Evolutionary conservation across 2,888 invertebrate species (phyloP).

Genomic region (Agrenia bidenticulata): DNA sequence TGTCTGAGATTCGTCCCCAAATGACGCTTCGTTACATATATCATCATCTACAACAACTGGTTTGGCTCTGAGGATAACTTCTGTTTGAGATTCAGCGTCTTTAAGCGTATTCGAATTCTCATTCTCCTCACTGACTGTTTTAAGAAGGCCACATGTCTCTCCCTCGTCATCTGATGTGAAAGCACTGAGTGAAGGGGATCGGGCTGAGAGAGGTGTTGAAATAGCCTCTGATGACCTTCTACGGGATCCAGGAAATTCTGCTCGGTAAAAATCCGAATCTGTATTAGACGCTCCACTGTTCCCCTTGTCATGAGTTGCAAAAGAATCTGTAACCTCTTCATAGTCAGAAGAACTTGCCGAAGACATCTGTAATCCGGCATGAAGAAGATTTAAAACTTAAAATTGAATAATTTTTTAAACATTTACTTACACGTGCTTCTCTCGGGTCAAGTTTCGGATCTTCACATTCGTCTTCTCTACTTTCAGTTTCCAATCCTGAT

Average conservation of each 20-base stretch:
- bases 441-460: background rate
- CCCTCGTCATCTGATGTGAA: constrained; percentile 47
- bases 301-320: constrained; percentile 37
- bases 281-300: constrained; percentile 47
- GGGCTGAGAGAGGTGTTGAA: constrained; percentile 43
- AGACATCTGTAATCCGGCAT: constrained; percentile 19
- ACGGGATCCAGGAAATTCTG: constrained; percentile 32
- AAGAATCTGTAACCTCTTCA: constrained; percentile 41
- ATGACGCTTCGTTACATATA: constrained; percentile 15
- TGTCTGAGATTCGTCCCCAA: background rate
- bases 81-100: constrained; percentile 35
- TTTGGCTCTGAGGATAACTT: constrained; percentile 35
- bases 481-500: constrained; percentile 10
- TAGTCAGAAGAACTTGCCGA: constrained; percentile 30
- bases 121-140: constrained; percentile 41
- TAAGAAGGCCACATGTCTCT: constrained; percentile 36
- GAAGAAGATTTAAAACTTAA: background rate
- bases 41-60: constrained; percentile 38
- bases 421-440: too few species aligned
- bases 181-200: constrained; percentile 42
- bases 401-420: too few species aligned
- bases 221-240: constrained; percentile 43
- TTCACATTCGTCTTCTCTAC: constrained; percentile 22
- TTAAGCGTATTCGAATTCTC: constrained; percentile 18
- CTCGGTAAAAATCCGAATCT: constrained; percentile 42